Evolutionary conservation across 1,140 invertebrate genomes (phyloP).

Genomic region (Xylocopa sonorina): DNA sequence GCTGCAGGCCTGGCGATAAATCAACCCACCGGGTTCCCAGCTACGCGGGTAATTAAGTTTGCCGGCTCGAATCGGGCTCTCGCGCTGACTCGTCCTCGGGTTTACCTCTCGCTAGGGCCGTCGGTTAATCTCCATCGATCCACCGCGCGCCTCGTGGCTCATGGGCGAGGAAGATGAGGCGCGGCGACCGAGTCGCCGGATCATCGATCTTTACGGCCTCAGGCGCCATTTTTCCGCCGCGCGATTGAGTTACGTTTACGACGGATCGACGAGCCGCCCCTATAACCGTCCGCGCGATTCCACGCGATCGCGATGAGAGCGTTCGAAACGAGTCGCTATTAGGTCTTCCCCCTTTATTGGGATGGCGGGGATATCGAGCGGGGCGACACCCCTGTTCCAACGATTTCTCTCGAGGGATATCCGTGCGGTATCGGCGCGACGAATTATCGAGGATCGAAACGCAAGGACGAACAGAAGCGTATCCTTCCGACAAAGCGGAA

Average conservation of each 20-base stretch:
- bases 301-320: no score
- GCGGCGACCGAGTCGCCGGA: slow-evolving; percentile 53
- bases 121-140: slow-evolving; percentile 64
- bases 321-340: no score
- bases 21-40: slow-evolving; percentile 40
- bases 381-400: no score
- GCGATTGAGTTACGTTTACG: slow-evolving; percentile 55
- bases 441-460: no score
- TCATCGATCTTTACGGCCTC: slow-evolving; percentile 64
- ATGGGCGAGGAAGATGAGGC: slow-evolving; percentile 60
- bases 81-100: slow-evolving; percentile 16
- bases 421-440: no score
- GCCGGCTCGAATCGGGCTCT: slow-evolving; percentile 42
- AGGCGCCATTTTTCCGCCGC: slow-evolving; percentile 49
- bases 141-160: slow-evolving; percentile 48
- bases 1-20: slow-evolving; percentile 57
- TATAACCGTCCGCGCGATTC: not conserved
- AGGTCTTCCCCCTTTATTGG: no score
- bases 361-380: no score
- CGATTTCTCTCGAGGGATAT: no score
- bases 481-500: slow-evolving; percentile 18
- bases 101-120: slow-evolving; percentile 23
- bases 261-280: slow-evolving; percentile 41
- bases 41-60: slow-evolving; percentile 61
- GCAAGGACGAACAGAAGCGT: not conserved